These are phyloP conservation scores for Trilocha varians DNA, from an alignment of 2,888 invertebrate species.

Conservation along the genomic window DNA sequence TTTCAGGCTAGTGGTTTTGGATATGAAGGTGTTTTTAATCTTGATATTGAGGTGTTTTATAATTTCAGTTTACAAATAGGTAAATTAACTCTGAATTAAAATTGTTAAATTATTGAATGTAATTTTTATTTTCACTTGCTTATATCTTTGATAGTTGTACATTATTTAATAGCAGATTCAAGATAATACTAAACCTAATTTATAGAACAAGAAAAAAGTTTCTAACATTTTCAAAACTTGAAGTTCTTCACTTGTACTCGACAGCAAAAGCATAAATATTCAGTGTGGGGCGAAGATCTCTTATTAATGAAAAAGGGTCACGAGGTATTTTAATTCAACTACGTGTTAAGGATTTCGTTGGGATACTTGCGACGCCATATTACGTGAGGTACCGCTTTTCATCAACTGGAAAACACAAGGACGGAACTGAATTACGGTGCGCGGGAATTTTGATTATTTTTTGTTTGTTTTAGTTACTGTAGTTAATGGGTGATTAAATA, in stretches of 20 bases:
- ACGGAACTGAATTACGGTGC: background rate
- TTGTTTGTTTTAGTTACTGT: background rate
- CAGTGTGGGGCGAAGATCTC: slow-evolving; percentile 67
- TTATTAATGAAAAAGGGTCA: slow-evolving; percentile 74
- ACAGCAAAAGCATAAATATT: slow-evolving; percentile 57
- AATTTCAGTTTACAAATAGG: too few species aligned
- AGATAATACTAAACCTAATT: background rate
- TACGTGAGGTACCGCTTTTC: slow-evolving; percentile 2
- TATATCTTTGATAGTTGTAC: too few species aligned
- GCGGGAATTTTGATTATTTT: background rate
- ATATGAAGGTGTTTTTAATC: too few species aligned
- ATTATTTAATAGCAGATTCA: too few species aligned
- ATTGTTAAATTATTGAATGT: too few species aligned
- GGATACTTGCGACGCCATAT: slow-evolving; percentile 30
- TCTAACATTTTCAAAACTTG: slow-evolving; percentile 2
- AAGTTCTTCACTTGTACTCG: slow-evolving; percentile 24
- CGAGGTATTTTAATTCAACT: slow-evolving; percentile 73
- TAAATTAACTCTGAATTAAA: too few species aligned
- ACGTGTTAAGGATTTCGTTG: slow-evolving; percentile 65
- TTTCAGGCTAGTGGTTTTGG: too few species aligned
- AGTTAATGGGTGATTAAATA: too few species aligned
- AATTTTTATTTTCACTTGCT: too few species aligned
- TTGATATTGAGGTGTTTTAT: too few species aligned
- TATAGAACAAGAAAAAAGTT: background rate
- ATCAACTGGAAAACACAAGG: background rate